Conservation (phyloP, 2,888 invertebrate species). For the Parasteatoda lunata region DNA sequence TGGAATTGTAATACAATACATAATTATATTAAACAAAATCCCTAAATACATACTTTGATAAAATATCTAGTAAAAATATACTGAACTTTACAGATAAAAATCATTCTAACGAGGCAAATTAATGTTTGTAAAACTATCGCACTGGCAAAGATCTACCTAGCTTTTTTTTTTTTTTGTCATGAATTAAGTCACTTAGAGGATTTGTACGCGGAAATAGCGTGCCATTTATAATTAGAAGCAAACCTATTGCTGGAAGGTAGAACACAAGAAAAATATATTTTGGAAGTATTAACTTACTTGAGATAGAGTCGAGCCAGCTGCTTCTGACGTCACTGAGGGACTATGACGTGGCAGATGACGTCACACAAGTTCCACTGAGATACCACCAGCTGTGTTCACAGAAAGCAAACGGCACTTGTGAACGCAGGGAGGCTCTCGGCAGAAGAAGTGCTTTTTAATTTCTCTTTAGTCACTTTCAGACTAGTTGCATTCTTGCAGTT, state of each 20-base stretch:
- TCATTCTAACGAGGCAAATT: too few relatives aligned
- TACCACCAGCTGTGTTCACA: slow-evolving; percentile 99
- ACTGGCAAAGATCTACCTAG: too few relatives aligned
- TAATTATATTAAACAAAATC: too few relatives aligned
- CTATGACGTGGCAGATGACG: slow-evolving; percentile 50
- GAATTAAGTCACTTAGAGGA: background rate
- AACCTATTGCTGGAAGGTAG: slow-evolving; percentile 6
- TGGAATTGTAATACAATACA: too few relatives aligned
- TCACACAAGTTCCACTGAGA: slow-evolving; percentile 82
- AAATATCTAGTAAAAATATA: too few relatives aligned
- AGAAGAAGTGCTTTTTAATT: slow-evolving; percentile 25
- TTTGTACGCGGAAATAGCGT: background rate
- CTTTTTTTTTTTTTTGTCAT: too few relatives aligned
- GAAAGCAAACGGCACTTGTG: slow-evolving; percentile 79
- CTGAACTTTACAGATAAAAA: too few relatives aligned
- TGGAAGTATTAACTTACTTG: slow-evolving; percentile 53
- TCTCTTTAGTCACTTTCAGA: too few relatives aligned
- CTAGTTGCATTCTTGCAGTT: too few relatives aligned
- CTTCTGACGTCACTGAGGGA: slow-evolving; percentile 38
- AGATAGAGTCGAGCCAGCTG: slow-evolving; percentile 43
- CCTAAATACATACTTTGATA: too few relatives aligned
- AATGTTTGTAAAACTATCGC: too few relatives aligned
- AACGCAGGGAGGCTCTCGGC: slow-evolving; percentile 99
- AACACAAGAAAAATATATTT: background rate
- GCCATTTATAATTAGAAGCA: background rate